Evolutionary conservation across 2,797 vertebrate species (phyloP), one percentile per base, ranked within the genome.

Genomic region (Danio tinwini): DNA sequence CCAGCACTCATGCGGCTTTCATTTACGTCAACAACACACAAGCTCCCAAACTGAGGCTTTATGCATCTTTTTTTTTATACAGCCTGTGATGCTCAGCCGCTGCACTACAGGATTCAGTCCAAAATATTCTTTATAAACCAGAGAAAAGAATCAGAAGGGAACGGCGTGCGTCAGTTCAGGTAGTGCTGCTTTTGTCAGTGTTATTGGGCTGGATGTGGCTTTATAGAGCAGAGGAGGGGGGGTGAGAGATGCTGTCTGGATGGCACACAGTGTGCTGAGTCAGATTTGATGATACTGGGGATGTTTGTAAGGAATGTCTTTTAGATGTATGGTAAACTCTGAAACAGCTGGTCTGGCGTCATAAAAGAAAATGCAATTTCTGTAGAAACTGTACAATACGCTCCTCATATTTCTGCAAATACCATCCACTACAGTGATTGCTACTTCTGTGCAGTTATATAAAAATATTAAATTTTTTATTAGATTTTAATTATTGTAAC

Each of bases 11-110:
- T 92, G 91, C 91, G 85, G 88, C 89, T 91, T 91, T 89, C 91
- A 91, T 93, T 93, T 94, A 95, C 93, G 94, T 95, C 94, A 94
- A 89, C 86, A 81, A 82, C 84, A 86, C 82, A 87, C 74, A 82
- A 72, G 85, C 85, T 87, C 91, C 88, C 85, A 86, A 91, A 90
- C 88, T 86, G 83, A 88, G 82, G 90, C 81, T 90, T 87, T 88
- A 88, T 90, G 86, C 86, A 85, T 87, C 76, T 88, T 85, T 87
- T n/a, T n/a, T n/a, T 29, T 29, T 81, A 76, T 87, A 76, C 86
- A 82, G 56, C 74, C 67, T 82, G 81, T 74, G 79, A 84, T 86
- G 88, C 82, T 89, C 87, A 49, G 47, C 39, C 37, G 74, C 63
- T 91, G 90, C 85, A 85, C 59, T 5, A 12, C 49, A 80, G 62